Evolutionary conservation across 2,113 vertebrate genomes (phyloP).

Genomic region (Rutilus rutilus): DNA sequence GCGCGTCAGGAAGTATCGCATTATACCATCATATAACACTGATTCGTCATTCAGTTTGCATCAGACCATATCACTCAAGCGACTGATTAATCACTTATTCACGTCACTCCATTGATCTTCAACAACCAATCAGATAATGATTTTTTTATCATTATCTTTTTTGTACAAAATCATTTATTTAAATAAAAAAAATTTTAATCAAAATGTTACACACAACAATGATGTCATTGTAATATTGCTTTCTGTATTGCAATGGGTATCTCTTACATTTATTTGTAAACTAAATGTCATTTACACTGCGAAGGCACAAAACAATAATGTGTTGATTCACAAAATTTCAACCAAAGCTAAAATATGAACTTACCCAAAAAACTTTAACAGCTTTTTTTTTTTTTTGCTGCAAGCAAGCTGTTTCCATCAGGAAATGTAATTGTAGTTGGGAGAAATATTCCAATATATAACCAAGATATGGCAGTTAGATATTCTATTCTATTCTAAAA

Average conservation of each 20-base stretch:
- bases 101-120: background rate
- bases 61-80: conserved; percentile 10
- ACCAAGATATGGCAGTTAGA: background rate
- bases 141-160: no score
- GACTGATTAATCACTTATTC: background rate
- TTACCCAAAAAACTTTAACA: background rate
- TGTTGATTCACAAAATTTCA: background rate
- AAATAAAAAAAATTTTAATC: background rate
- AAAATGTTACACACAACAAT: background rate
- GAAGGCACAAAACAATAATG: background rate
- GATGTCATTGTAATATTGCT: background rate
- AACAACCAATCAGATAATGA: background rate
- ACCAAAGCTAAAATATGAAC: background rate
- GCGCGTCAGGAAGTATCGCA: no score
- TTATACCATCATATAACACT: background rate
- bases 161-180: background rate
- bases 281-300: background rate
- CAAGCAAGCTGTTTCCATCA: background rate
- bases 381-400: background rate
- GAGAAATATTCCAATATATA: background rate
- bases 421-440: background rate
- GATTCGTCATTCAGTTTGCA: background rate
- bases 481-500: background rate
- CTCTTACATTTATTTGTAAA: background rate
- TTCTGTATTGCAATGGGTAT: background rate